Evolutionary conservation across 2,113 vertebrate species (phyloP).

Genomic region (Agapornis roseicollis): DNA sequence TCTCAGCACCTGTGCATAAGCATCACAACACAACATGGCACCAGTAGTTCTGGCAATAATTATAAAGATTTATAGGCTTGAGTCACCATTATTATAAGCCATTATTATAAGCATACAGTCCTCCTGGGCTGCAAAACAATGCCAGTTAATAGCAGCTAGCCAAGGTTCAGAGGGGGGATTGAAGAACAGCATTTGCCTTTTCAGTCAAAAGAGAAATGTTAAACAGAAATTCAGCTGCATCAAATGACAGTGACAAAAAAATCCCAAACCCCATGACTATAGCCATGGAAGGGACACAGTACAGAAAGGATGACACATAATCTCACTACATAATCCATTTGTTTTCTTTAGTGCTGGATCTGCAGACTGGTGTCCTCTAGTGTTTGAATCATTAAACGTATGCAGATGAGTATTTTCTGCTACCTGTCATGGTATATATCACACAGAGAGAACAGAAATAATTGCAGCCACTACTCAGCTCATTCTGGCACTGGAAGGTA

Average conservation of each 20-base stretch:
- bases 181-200: not conserved
- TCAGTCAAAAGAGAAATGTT: not conserved
- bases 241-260: not conserved
- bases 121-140: not conserved
- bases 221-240: not conserved
- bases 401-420: not conserved
- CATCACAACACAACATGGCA: not conserved
- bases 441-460: not conserved
- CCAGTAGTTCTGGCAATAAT: not conserved
- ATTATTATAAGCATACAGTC: no score
- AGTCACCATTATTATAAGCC: not conserved
- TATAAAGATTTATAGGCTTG: not conserved
- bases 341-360: not conserved
- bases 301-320: not conserved
- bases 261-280: not conserved
- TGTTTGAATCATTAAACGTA: not conserved
- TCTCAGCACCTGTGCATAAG: not conserved
- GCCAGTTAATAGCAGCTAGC: not conserved
- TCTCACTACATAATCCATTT: not conserved
- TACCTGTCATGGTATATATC: not conserved
- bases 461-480: not conserved
- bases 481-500: not conserved
- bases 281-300: not conserved
- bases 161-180: not conserved
- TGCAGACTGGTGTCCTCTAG: constrained; percentile 5